A percentile compares a stretch with the other conserved stretches of the same genome.
These are phyloP conservation scores for Porites lutea DNA, from an alignment of 64 coral and sea anemone species.

Conservation along the genomic window DNA sequence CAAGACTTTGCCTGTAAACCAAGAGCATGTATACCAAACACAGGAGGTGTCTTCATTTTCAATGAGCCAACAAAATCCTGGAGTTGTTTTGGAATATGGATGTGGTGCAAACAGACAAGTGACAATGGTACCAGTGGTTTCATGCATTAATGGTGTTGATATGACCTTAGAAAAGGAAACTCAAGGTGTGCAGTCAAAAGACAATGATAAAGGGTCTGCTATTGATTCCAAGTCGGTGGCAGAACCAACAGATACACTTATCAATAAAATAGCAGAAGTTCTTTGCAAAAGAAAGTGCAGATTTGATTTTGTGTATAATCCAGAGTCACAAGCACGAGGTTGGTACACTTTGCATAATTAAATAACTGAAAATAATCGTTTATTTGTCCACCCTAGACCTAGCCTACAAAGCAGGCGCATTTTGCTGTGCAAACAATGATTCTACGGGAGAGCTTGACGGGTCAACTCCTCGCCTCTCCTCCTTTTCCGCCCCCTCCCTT, in stretches of 20 bases:
- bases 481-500: too few species aligned
- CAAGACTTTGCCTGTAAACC: not conserved
- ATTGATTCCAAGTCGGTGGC: not conserved
- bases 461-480: too few species aligned
- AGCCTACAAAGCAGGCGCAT: too few species aligned
- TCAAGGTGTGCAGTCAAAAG: not conserved
- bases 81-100: not conserved
- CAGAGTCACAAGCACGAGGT: not conserved
- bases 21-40: not conserved
- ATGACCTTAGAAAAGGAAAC: not conserved
- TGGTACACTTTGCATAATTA: not conserved
- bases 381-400: not conserved
- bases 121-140: not conserved
- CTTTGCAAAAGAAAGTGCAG: not conserved
- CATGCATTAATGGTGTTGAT: not conserved
- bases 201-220: not conserved
- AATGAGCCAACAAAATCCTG: not conserved
- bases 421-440: too few species aligned
- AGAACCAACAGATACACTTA: not conserved
- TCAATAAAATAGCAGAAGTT: not conserved
- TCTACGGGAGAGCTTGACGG: too few species aligned
- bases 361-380: not conserved
- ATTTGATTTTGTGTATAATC: constrained; percentile 44
- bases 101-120: not conserved
- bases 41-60: not conserved